A percentile compares a stretch with the other conserved stretches of the same genome.
Conservation (phyloP, 2,113 vertebrate species). For the Aythya baeri region DNA sequence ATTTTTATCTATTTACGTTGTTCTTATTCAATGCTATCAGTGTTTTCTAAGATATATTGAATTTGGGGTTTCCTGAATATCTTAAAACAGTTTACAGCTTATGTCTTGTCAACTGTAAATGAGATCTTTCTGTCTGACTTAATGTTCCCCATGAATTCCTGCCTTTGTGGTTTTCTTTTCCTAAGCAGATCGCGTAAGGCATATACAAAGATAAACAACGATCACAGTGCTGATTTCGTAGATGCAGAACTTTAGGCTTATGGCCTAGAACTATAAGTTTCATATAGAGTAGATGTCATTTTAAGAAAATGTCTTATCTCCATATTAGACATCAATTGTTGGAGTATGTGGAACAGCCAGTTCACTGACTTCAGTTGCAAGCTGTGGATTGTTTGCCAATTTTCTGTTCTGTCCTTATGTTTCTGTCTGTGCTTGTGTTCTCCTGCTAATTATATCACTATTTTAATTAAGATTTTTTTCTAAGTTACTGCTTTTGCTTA, state of each 20-base stretch:
- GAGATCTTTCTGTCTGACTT: not conserved
- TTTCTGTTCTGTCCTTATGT: not conserved
- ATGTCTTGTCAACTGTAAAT: not conserved
- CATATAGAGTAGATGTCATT: not conserved
- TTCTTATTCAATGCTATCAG: not conserved
- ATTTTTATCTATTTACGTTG: not conserved
- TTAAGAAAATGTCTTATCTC: not conserved
- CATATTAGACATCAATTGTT: not conserved
- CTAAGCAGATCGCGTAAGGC: not conserved
- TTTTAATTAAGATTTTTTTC: not conserved
- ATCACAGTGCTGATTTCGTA: not conserved
- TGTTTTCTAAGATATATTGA: not conserved
- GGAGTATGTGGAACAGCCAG: not conserved
- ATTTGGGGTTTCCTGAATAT: not conserved
- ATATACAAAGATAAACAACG: not conserved
- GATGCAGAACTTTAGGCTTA: not conserved
- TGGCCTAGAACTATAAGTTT: not conserved
- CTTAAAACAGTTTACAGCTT: not conserved
- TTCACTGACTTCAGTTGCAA: not conserved
- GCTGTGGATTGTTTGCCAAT: not conserved
- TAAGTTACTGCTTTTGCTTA: not conserved
- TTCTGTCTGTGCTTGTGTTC: not conserved
- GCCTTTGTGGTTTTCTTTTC: rapidly evolving
- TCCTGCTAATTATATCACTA: not conserved
- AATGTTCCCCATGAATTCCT: not conserved